Base-by-base conservation (phyloP, 2,888 invertebrate species). In the Cerastoderma edule region DNA sequence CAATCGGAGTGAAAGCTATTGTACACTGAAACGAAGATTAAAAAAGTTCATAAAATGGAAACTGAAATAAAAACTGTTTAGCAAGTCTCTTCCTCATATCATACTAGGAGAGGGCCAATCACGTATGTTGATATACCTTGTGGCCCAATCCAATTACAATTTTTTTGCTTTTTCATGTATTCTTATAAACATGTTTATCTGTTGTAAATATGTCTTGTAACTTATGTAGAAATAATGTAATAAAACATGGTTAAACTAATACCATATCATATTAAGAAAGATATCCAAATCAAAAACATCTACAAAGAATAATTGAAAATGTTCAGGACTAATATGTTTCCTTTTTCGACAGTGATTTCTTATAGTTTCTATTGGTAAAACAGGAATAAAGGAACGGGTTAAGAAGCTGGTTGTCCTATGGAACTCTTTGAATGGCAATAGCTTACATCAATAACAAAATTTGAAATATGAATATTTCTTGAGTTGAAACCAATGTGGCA, bases 1-100 rank as follows among this genome's bases (percentile, higher is more conserved):
- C 80, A 32, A 95, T 92, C 0, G 96, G 96, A 2, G 95, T 94
- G 0, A 95, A 88, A 67, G 96, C 93, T 2, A 96, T 95, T 0
- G 95, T 93, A 0, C 94, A 93, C 94, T 94, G 88, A n/a, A 19
- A 83, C 78, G 68, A 46, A 63, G 68, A 44, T 69, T 33, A 35
- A n/a, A n/a, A n/a, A n/a, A n/a, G n/a, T n/a, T n/a, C n/a, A n/a
- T n/a, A n/a, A n/a, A n/a, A n/a, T n/a, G n/a, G n/a, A n/a, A n/a
- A n/a, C n/a, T n/a, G n/a, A 22, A 60, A 35, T 24, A 13, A n/a
- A 48, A 44, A n/a, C 54, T 35, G 39, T 50, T 13, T 33, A 30
- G 22, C n/a, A 32, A 39, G 27, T 56, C 35, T 28, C 19, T 48
- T 32, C 35, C 4, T 8, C 39, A n/a, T n/a, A n/a, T n/a, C 39